phyloP scores from a whole-genome alignment of 2,113 vertebrate genomes.

The Cathartes aura region DNA sequence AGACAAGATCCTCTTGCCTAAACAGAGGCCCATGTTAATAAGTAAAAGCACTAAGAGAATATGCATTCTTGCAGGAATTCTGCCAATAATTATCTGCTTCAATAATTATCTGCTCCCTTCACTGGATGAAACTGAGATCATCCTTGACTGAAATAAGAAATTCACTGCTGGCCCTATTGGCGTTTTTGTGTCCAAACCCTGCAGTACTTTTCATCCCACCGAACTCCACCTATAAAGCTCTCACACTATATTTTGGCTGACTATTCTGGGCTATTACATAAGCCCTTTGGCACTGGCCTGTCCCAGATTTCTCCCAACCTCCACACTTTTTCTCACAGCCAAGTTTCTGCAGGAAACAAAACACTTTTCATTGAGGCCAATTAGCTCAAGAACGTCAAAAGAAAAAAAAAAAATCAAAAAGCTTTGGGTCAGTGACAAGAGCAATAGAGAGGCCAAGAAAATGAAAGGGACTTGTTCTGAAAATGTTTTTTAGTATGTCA shows the following conservation, averaged over 20 bases:
- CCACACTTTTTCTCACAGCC: constrained; percentile 44
- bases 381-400: constrained; percentile 62
- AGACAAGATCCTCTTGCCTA: neutral
- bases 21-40: neutral
- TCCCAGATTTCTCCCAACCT: constrained; percentile 40
- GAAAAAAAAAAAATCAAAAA: constrained; percentile 31
- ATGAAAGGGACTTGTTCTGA: constrained; percentile 42
- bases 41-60: neutral
- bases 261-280: constrained; percentile 33
- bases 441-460: constrained; percentile 46
- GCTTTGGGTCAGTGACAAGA: constrained; percentile 57
- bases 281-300: constrained; percentile 40
- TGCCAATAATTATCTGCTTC: neutral
- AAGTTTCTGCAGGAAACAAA: constrained; percentile 71
- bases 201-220: neutral
- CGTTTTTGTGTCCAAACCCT: neutral
- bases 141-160: neutral
- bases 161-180: neutral
- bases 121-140: neutral
- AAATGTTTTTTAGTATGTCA: constrained; percentile 49
- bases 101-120: neutral
- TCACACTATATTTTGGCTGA: constrained; percentile 44
- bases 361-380: constrained; percentile 66
- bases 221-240: neutral
- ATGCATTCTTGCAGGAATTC: neutral